Conservation (phyloP, 2,888 invertebrate genomes). For the Kryphioiulus occultus region DNA sequence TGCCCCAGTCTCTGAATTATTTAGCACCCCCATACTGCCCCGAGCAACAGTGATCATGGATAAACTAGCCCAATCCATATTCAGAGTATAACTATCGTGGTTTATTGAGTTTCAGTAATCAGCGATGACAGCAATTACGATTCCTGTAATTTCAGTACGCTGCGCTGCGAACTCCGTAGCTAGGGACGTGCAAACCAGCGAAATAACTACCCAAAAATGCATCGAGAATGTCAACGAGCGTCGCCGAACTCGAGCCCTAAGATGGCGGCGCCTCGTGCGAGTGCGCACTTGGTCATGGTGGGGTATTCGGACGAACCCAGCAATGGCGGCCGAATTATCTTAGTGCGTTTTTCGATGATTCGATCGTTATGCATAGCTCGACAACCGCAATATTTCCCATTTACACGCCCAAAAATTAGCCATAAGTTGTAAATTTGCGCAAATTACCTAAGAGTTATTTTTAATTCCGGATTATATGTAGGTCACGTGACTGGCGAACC, state of each 20-base stretch:
- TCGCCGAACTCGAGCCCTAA: neutral
- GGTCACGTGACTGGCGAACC: conserved; percentile 18
- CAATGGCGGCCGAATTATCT: neutral
- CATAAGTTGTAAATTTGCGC: neutral
- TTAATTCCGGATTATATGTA: neutral
- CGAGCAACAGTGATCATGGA: too few species aligned
- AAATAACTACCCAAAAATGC: too few species aligned
- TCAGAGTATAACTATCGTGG: too few species aligned
- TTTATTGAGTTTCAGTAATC: too few species aligned
- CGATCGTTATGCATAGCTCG: neutral
- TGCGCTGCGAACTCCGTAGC: too few species aligned
- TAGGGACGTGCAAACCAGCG: too few species aligned
- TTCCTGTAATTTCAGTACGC: too few species aligned
- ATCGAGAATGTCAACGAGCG: neutral
- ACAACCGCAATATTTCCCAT: neutral
- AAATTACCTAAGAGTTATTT: neutral
- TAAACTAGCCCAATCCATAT: too few species aligned
- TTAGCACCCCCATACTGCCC: too few species aligned
- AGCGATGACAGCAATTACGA: too few species aligned
- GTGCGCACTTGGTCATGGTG: conserved; percentile 2
- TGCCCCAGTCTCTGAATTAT: too few species aligned
- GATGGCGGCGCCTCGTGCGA: neutral
- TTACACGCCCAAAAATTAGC: neutral
- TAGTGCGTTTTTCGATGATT: neutral
- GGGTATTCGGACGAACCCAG: neutral